phyloP scores from a whole-genome alignment of 2,888 invertebrate genomes.

The Alitta virens region DNA sequence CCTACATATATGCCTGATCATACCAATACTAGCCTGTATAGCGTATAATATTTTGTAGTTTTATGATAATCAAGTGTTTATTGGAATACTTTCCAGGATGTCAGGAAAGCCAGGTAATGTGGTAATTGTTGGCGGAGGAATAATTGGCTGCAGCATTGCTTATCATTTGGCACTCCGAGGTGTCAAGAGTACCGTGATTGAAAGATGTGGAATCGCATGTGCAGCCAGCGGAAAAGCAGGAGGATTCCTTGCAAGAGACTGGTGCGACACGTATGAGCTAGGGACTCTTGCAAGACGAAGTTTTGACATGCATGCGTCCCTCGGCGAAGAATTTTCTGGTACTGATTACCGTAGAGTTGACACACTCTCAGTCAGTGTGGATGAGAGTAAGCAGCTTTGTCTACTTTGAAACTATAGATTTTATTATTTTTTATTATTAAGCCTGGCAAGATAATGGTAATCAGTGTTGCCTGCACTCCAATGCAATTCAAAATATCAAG shows the following conservation, averaged over 20 bases:
- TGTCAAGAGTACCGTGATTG: conserved; percentile 58
- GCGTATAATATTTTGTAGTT: too few relatives aligned
- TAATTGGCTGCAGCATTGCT: conserved; percentile 87
- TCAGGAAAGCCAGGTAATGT: background rate
- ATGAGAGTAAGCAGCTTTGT: conserved; percentile 10
- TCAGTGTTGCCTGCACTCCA: too few relatives aligned
- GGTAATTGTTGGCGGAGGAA: conserved; percentile 85
- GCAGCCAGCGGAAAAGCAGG: conserved; percentile 32
- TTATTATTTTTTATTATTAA: too few relatives aligned
- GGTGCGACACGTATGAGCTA: conserved; percentile 23
- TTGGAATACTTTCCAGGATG: too few relatives aligned
- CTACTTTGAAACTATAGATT: too few relatives aligned
- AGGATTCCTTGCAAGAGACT: conserved; percentile 29
- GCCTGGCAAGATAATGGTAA: too few relatives aligned
- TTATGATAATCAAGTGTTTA: too few relatives aligned
- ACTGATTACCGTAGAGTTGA: conserved; percentile 24
- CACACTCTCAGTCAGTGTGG: conserved; percentile 17
- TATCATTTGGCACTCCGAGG: conserved; percentile 78
- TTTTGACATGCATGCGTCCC: conserved; percentile 29
- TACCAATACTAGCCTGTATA: too few relatives aligned
- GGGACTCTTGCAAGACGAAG: conserved; percentile 25
- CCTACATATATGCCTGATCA: too few relatives aligned
- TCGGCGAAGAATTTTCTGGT: conserved; percentile 15
- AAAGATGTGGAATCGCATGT: conserved; percentile 28
- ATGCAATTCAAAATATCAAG: too few relatives aligned